These are phyloP conservation scores for Ctenochaetus hawaiiensis DNA, from an alignment of 2,797 vertebrate species.

Conservation along the genomic window DNA sequence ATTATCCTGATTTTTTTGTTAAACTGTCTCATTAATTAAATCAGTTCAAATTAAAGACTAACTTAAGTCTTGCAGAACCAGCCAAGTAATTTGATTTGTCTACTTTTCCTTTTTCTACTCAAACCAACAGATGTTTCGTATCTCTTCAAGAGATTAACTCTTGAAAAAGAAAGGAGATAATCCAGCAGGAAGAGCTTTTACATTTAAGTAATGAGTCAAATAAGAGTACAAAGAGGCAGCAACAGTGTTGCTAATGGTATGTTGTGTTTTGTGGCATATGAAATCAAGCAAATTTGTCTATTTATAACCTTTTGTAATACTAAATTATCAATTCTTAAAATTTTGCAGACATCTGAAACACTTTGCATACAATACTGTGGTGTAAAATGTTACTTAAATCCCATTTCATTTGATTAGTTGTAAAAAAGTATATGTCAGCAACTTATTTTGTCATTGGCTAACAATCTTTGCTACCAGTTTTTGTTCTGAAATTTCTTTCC, in stretches of 20 bases:
- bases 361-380: neutral
- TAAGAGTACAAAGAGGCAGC: constrained; percentile 13
- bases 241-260: constrained; percentile 15
- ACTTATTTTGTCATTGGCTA: neutral
- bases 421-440: neutral
- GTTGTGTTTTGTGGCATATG: neutral
- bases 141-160: neutral
- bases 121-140: neutral
- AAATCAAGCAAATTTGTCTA: constrained; percentile 16
- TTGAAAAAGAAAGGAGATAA: neutral
- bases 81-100: neutral
- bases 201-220: constrained; percentile 14
- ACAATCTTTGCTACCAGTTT: neutral
- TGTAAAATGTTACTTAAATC: constrained; percentile 28
- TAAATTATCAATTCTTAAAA: constrained; percentile 13
- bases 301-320: neutral
- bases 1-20: neutral
- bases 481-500: neutral
- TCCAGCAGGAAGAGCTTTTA: constrained; percentile 41
- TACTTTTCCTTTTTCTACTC: neutral
- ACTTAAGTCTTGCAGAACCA: neutral
- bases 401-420: constrained; percentile 19
- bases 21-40: neutral
- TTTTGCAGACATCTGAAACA: neutral
- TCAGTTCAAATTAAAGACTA: neutral